These are phyloP conservation scores for Aurelia aurita complex sp. Pacific DNA, from an alignment of 30 jellyfish, hydroid and myxozoan genomes.

Conservation along the genomic window DNA sequence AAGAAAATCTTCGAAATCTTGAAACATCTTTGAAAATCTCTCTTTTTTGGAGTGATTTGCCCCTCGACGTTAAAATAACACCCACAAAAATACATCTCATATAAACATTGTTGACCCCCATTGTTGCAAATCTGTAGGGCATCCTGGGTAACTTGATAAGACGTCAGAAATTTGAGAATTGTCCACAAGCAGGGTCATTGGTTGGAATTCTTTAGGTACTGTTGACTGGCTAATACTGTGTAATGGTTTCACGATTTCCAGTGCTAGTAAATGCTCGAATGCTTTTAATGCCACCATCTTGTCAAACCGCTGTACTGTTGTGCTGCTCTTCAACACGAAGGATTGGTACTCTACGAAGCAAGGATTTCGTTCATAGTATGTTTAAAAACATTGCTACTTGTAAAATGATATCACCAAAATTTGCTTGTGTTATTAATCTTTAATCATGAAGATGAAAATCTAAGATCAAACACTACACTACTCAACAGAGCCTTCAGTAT, in stretches of 20 bases:
- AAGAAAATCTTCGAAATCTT: too few species aligned
- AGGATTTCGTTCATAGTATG: neutral
- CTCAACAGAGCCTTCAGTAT: too few species aligned
- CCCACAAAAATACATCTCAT: neutral
- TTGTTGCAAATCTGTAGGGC: conserved; percentile 91
- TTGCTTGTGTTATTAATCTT: too few species aligned
- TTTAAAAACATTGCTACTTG: neutral
- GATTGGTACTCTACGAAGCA: conserved; percentile 68
- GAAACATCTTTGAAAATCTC: too few species aligned
- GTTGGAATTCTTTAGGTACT: conserved; percentile 83
- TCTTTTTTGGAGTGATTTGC: too few species aligned
- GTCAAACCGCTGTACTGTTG: conserved; percentile 73
- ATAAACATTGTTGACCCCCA: conserved; percentile 87
- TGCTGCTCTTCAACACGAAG: conserved; percentile 56
- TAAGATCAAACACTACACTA: too few species aligned
- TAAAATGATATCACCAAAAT: too few species aligned
- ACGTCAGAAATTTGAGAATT: conserved; percentile 70
- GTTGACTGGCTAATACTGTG: conserved; percentile 52
- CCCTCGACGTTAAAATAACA: too few species aligned
- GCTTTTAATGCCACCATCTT: conserved; percentile 91
- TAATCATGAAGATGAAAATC: too few species aligned
- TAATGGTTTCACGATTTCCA: conserved; percentile 75
- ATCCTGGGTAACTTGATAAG: conserved; percentile 63
- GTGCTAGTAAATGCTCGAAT: conserved; percentile 76
- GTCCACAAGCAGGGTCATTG: conserved; percentile 70